Base-by-base conservation (phyloP, 2,113 vertebrate species). In the Microtus ochrogaster region DNA sequence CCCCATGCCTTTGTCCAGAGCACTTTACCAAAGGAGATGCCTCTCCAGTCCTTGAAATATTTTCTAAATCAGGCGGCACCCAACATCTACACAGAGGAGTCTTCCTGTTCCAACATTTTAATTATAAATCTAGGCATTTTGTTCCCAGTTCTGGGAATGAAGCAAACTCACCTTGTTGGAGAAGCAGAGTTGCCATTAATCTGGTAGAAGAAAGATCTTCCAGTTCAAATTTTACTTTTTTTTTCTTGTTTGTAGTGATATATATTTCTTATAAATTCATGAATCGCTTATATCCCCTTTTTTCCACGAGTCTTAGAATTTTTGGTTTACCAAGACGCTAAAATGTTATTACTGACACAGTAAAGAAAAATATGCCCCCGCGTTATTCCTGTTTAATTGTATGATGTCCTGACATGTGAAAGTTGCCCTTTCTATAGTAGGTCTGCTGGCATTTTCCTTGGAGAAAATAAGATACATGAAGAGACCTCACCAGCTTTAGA, bases 171-270 rank as follows among this genome's bases (percentile, higher is more conserved):
- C 13, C 58, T 94, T 12, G 49, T 89, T 83, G 58, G 91, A 92
- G 16, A 87, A 84, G 0, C 66, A 11, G 70, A 98, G 63, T 66
- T 55, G 61, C 94, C 96, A 21, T 73, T 98, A 22, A 95, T 95
- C 96, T 97, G 98, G 94, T 6, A 90, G 81, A 90, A 79, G 68
- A n/a, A 90, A 65, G n/a, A n/a, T n/a, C 79, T 61, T 3, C 52
- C 36, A 16, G 36, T 65, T 65, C 70, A 86, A 86, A 65, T 55
- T 65, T 90, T 81, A 17, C 21, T 44, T 96, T 84, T 83, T 77
- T 77, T 77, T 30, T 61, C 19, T 30, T 12, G 4, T 30, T 84
- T 17, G 63, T 65, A 33, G n/a, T 30, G 28, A 13, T 66, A 41
- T 74, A 39, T 36, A 36, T 70, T 92, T 49, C 55, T 63, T 83